Base-by-base conservation (phyloP, 1,140 invertebrate genomes). In the Heliothis virescens region DNA sequence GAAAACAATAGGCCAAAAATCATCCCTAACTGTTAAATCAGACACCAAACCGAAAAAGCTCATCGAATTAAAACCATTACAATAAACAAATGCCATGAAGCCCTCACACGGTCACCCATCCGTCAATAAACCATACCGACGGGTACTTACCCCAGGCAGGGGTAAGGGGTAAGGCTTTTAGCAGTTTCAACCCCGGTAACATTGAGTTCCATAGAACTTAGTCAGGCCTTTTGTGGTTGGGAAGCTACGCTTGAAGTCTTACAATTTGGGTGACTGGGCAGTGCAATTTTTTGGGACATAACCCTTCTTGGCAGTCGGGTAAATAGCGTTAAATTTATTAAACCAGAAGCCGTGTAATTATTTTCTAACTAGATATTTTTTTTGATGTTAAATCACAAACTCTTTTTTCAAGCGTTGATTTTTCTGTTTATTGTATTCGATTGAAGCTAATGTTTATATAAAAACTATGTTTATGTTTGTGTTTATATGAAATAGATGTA, bases 101-200 rank as follows among this genome's bases (percentile, higher is more conserved):
- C 74, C 60, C 60, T 52, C 73, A 55, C 12, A 62, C 21, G 60
- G 18, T 10, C 60, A 63, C 21, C 60, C 60, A 63, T 21, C 55
- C 74, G 60, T 76, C 5, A 53, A 15, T 18, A 76, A 76, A 1
- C 5, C n/a, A n/a, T 48, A 34, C 18, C n/a, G 74, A 76, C 74
- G 59, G 60, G 13, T 47, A 63, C 48, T 26, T n/a, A 60, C 13
- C 60, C 18, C 55, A 26, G 4, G 12, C 55, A n/a, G 4, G n/a
- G 48, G 29, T n/a, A n/a, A n/a, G n/a, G n/a, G n/a, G n/a, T 29
- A 78, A 41, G 62, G 52, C 50, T 52, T 69, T 78, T 78, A 69
- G 50, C 71, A 18, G 81, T 80, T 84, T 85, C 82, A 62, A 79
- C 74, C 57, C 71, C 80, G 73, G 80, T 79, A 29, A 79, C 79